Percentiles rank a stretch among this genome's conserved stretches.
Conservation (phyloP, 2,113 vertebrate genomes). For the Typhlomys cinereus region DNA sequence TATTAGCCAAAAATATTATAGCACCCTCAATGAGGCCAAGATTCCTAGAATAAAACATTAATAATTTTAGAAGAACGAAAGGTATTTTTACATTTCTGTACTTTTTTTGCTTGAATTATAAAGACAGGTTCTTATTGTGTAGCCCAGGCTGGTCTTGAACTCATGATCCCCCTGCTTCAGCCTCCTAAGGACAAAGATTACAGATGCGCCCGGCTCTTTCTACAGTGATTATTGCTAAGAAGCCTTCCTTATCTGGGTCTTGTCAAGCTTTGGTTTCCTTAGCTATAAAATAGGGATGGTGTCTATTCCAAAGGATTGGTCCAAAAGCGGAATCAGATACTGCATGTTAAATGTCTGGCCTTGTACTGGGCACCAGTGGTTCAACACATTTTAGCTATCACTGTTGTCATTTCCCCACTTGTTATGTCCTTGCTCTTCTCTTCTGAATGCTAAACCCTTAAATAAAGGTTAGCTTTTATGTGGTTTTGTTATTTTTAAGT, state of each 20-base stretch:
- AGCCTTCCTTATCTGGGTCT: background rate
- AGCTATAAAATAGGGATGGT: background rate
- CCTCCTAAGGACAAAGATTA: background rate
- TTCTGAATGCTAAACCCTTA: constrained; percentile 30
- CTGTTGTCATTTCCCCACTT: background rate
- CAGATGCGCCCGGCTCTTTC: background rate
- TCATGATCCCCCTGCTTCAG: background rate
- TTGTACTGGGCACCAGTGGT: background rate
- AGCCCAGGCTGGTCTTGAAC: background rate
- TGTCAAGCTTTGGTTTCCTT: background rate
- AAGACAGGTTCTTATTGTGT: background rate
- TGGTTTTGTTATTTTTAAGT: constrained; percentile 69
- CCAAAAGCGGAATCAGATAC: background rate
- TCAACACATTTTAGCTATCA: background rate
- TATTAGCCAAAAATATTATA: background rate
- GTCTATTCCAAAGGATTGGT: background rate
- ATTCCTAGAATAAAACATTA: background rate
- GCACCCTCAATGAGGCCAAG: background rate
- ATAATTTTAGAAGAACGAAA: background rate
- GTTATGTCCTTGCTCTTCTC: background rate
- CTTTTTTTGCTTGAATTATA: background rate
- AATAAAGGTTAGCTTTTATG: constrained; percentile 51
- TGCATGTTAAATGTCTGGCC: background rate
- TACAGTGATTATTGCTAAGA: background rate
- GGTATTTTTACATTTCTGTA: background rate